Evolutionary conservation across 2,797 vertebrate genomes (phyloP).

Genomic region (Falco cherrug): DNA sequence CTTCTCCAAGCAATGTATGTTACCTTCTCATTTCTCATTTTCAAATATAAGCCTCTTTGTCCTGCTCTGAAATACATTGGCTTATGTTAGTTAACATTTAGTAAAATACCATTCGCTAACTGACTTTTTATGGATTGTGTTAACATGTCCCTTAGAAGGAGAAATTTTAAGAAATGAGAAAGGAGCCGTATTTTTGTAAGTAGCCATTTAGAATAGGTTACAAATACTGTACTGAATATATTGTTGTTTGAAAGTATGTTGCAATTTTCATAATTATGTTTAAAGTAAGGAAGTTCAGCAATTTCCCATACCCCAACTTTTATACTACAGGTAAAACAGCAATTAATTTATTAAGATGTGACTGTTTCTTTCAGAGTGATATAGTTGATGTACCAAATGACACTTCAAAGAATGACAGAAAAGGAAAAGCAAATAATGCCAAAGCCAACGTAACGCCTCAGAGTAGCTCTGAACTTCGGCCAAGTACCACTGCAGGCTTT

Average conservation of each 20-base stretch:
- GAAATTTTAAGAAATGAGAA: neutral
- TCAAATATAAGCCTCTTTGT: neutral
- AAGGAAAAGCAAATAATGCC: conserved; percentile 89
- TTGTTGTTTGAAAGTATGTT: neutral
- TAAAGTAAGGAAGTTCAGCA: neutral
- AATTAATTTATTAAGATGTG: neutral
- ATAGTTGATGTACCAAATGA: conserved; percentile 97
- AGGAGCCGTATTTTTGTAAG: neutral
- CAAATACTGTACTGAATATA: neutral
- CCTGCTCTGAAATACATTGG: neutral
- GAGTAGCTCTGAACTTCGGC: conserved; percentile 90
- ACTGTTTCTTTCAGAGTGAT: conserved; percentile 86
- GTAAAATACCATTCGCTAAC: neutral
- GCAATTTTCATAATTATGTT: neutral
- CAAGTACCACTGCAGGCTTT: conserved; percentile 80
- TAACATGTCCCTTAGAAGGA: neutral
- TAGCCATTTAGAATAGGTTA: neutral
- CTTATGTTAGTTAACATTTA: neutral
- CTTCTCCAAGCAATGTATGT: neutral
- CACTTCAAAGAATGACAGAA: conserved; percentile 94
- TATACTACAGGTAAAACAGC: neutral
- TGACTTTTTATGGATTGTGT: neutral
- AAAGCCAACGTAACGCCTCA: conserved; percentile 92
- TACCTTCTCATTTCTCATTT: neutral
- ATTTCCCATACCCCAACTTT: neutral